These are phyloP conservation scores for Aegotheles bennettii DNA, from an alignment of 2,113 vertebrate genomes.

Conservation along the genomic window DNA sequence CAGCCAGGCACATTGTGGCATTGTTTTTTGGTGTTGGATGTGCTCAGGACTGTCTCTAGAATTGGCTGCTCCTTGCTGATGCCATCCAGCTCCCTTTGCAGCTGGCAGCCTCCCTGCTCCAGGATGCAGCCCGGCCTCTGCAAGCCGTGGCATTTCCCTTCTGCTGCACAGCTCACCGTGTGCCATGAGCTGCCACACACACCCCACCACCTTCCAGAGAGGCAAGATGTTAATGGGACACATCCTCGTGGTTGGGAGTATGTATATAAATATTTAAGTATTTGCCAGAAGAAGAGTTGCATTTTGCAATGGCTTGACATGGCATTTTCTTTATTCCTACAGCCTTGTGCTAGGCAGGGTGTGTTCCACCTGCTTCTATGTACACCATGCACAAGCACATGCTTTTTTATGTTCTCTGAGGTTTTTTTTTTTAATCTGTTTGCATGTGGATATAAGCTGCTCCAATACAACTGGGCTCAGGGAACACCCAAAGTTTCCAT, in stretches of 20 bases:
- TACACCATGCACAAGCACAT: neutral
- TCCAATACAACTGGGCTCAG: neutral
- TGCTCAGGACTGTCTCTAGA: neutral
- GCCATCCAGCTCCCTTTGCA: neutral
- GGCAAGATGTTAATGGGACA: neutral
- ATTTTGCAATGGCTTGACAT: neutral
- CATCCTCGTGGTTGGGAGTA: neutral
- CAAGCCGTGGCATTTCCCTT: neutral
- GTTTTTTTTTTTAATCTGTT: neutral
- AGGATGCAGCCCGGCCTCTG: neutral
- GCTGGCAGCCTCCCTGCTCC: neutral
- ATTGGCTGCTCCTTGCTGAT: neutral
- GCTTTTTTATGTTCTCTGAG: neutral
- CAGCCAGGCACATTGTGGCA: neutral
- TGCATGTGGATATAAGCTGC: neutral
- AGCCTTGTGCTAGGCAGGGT: neutral
- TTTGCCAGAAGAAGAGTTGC: neutral
- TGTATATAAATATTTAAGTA: neutral
- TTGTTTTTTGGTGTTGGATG: neutral
- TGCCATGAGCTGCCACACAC: accelerated
- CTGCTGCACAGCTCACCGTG: accelerated
- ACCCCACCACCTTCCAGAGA: accelerated
- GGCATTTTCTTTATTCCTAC: neutral
- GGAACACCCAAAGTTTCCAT: neutral
- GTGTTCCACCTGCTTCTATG: neutral